Conservation (phyloP, 2,113 vertebrate species). For the Ammodytes marinus region DNA sequence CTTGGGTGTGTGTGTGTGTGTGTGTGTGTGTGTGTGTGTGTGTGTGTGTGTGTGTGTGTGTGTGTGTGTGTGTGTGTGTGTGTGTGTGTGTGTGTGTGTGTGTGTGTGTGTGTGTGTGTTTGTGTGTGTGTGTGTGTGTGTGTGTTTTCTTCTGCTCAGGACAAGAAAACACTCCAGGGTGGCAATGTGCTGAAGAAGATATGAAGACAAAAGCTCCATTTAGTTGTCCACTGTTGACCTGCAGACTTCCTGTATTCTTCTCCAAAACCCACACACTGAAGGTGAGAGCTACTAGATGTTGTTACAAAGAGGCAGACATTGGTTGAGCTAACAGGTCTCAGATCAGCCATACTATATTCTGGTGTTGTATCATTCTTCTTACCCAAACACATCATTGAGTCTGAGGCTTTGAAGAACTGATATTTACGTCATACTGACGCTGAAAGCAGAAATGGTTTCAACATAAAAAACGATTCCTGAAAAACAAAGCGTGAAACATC, state of each 20-base stretch:
- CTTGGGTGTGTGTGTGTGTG: too few relatives aligned
- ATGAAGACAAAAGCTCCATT: conserved; percentile 17
- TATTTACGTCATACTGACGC: background rate
- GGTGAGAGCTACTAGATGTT: conserved; percentile 26
- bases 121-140: background rate
- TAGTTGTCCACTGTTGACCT: conserved; percentile 46
- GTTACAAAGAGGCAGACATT: background rate
- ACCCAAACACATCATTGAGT: background rate
- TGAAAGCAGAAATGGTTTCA: background rate
- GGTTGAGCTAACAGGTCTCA: background rate
- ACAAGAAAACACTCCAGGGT: conserved; percentile 52
- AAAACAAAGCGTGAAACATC: conserved; percentile 10
- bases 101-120: background rate
- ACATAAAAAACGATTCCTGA: background rate
- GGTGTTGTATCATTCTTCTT: background rate
- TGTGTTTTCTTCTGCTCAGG: conserved; percentile 24
- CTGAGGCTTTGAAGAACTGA: background rate
- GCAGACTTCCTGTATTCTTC: conserved; percentile 41
- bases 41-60: too few relatives aligned
- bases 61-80: background rate
- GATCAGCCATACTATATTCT: background rate
- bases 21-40: too few relatives aligned
- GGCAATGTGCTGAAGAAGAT: conserved; percentile 54
- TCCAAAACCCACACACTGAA: conserved; percentile 5
- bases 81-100: conserved; percentile 14